Conservation (phyloP, 1,140 invertebrate genomes). For the Anastatus disparis region DNA sequence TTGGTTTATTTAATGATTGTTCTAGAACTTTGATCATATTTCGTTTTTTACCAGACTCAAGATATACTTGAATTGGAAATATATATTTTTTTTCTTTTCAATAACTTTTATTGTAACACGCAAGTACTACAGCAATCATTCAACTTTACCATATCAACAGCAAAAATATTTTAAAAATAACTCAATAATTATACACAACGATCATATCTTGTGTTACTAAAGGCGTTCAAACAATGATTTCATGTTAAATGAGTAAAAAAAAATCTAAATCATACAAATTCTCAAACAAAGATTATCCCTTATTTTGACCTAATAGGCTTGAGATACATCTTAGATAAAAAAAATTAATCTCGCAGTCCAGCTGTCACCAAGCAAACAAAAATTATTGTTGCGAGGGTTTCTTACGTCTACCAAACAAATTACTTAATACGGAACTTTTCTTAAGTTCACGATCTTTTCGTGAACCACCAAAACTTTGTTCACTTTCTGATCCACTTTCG, state of each 20-base stretch:
- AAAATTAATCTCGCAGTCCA: conserved; percentile 30
- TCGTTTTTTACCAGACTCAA: conserved; percentile 3
- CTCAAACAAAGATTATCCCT: not conserved
- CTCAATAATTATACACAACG: conserved; percentile 26
- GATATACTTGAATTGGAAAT: conserved; percentile 30
- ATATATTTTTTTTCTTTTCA: not conserved
- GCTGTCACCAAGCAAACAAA: not conserved
- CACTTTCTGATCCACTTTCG: conserved; percentile 66
- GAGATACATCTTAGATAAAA: conserved; percentile 7
- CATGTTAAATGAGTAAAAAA: conserved; percentile 23
- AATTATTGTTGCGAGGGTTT: conserved; percentile 55
- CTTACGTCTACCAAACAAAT: conserved; percentile 64
- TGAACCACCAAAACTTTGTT: conserved; percentile 58
- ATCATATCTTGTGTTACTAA: not conserved
- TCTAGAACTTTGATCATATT: conserved; percentile 31
- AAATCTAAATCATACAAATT: conserved; percentile 19
- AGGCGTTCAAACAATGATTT: conserved; percentile 9
- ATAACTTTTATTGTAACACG: conserved; percentile 1
- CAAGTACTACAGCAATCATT: conserved; percentile 21
- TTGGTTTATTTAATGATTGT: conserved; percentile 21
- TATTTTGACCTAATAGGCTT: not conserved
- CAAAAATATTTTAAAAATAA: conserved; percentile 12
- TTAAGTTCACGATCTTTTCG: conserved; percentile 65
- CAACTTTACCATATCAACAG: conserved; percentile 17
- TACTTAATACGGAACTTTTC: conserved; percentile 64